Base-by-base conservation (phyloP, 1,140 invertebrate species). In the Agrypnia vestita region DNA sequence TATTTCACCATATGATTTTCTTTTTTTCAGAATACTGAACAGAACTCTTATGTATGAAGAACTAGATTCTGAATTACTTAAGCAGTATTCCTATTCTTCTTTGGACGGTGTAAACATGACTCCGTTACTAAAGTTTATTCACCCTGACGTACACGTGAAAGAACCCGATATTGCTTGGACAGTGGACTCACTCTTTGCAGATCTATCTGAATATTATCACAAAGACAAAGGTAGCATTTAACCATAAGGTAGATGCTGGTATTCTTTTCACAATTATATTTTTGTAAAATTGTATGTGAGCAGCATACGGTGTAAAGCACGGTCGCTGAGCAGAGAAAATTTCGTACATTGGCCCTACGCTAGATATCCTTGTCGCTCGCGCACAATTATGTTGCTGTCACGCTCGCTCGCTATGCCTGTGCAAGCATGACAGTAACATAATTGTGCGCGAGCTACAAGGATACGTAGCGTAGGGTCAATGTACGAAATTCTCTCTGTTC, bases 61-160 rank as follows among this genome's bases (percentile, higher is more conserved):
- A 53, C 46, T 82, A 12, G 81, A 82, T 75, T 82, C 81, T n/a
- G 81, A 82, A 78, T 56, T 82, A 44, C 47, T 82, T 12, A 82
- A 82, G 51, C 81, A 82, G 19, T 62, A 82, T 55, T 62, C 81
- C 11, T 80, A 53, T 74, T 47, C 73, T 44, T 55, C 78, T 62
- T 43, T 82, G 21, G 81, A 82, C 47, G 78, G 75, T 8, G 69
- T 82, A 7, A 82, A 82, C 51, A 56, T 82, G 51, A 19, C 81
- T 15, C 74, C 78, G 15, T 46, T 82, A 21, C 15, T 82, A 43
- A 82, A 82, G 35, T 82, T 80, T 73, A 62, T 82, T 3, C 81
- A 82, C 47, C 75, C 81, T 15, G 81, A 82, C 59, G 81, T 80
- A 0, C 74, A 82, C 25, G 21, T 74, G n/a, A 82, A 82, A 49